Evolutionary conservation across 2,888 invertebrate genomes (phyloP).

Genomic region (Vesta saturnalis): DNA sequence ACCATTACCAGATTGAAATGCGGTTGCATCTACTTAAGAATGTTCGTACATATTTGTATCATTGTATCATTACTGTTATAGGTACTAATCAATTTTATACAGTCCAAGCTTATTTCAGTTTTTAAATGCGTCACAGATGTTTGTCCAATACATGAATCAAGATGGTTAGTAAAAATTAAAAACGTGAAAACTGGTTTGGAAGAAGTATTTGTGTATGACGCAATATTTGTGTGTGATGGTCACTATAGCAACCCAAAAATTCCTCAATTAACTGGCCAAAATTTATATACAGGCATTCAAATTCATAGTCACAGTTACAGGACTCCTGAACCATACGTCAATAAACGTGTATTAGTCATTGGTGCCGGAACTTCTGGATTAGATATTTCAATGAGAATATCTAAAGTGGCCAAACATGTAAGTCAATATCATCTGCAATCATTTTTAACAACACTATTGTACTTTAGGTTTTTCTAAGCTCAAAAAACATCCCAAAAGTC

Average conservation of each 20-base stretch:
- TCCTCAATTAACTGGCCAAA: conserved; percentile 74
- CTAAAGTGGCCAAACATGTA: conserved; percentile 68
- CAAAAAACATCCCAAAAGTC: conserved; percentile 38
- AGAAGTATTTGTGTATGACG: conserved; percentile 68
- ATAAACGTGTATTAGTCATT: conserved; percentile 77
- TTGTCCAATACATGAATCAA: conserved; percentile 52
- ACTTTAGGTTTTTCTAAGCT: conserved; percentile 54
- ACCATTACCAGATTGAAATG: no score
- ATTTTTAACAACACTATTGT: no score
- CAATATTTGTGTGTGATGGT: conserved; percentile 84
- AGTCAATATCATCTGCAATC: no score
- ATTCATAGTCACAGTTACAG: conserved; percentile 88
- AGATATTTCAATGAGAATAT: conserved; percentile 75
- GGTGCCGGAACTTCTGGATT: conserved; percentile 89
- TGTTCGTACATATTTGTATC: no score
- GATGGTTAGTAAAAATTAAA: conserved; percentile 71
- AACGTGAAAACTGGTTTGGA: conserved; percentile 65
- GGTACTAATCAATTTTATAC: no score
- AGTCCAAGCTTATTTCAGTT: no score
- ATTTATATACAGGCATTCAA: conserved; percentile 67
- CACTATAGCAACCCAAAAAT: conserved; percentile 81
- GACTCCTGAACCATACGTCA: conserved; percentile 71
- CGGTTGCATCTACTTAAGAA: no score
- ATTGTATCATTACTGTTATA: no score
- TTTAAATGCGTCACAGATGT: no score